Conservation (phyloP, 2,888 invertebrate genomes). For the Sphinx pinastri region DNA sequence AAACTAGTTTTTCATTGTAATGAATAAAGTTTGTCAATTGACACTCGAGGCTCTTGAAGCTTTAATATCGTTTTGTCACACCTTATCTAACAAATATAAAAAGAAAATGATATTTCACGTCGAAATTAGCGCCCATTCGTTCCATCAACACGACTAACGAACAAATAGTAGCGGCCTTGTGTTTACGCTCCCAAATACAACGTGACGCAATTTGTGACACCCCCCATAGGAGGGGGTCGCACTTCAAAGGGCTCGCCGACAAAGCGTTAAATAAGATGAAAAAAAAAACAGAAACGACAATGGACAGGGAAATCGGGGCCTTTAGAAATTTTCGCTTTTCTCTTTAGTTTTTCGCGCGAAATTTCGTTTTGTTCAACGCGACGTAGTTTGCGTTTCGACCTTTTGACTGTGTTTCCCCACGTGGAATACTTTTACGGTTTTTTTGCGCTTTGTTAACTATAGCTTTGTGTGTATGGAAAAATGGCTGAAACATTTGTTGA, state of each 20-base stretch:
- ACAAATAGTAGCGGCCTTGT: slow-evolving; percentile 63
- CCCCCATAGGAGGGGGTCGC: slow-evolving; percentile 55
- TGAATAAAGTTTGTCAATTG: too few species aligned
- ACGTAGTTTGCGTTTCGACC: slow-evolving; percentile 50
- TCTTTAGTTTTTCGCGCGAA: slow-evolving; percentile 66
- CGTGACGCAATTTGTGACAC: slow-evolving; percentile 81
- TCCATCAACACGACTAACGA: slow-evolving; percentile 42
- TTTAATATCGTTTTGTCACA: neutral
- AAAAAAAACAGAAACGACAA: slow-evolving; percentile 79
- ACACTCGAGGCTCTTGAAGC: neutral
- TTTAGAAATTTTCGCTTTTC: slow-evolving; percentile 66
- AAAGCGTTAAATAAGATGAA: slow-evolving; percentile 84
- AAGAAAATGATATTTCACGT: neutral
- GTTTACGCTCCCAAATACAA: slow-evolving; percentile 72
- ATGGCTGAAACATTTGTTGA: neutral
- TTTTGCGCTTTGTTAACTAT: slow-evolving; percentile 17
- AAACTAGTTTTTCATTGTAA: too few species aligned
- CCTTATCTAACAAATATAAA: neutral
- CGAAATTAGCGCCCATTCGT: slow-evolving; percentile 31
- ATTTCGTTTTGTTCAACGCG: slow-evolving; percentile 52
- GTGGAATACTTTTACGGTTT: slow-evolving; percentile 22
- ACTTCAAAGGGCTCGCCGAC: slow-evolving; percentile 82
- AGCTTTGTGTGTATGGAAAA: slow-evolving; percentile 5
- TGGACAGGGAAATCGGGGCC: slow-evolving; percentile 78
- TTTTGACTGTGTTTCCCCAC: slow-evolving; percentile 43